phyloP scores from a whole-genome alignment of 2,888 invertebrate species.

The Papilio gigon region DNA sequence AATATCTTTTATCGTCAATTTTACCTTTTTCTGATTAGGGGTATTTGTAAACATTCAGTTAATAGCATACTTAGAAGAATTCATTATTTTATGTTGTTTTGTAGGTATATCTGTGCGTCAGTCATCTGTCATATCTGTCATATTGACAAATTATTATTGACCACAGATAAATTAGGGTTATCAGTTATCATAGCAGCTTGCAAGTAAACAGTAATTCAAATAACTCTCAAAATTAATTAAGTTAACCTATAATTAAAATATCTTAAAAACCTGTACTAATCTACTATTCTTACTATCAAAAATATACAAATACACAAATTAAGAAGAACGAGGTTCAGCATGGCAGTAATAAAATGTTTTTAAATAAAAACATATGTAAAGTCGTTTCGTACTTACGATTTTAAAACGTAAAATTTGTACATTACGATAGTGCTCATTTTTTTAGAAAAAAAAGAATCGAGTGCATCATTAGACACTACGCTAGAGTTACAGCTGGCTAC shows the following conservation, averaged over 20 bases:
- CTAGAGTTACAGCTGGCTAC: neutral
- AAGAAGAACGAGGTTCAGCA: neutral
- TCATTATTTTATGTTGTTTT: neutral
- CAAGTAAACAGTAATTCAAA: neutral
- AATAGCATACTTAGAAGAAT: neutral
- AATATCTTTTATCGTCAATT: neutral
- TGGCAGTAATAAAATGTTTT: neutral
- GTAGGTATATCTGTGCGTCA: neutral
- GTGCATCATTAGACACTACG: slow-evolving; percentile 8
- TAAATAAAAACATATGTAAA: neutral
- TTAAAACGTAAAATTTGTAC: neutral
- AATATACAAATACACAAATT: neutral
- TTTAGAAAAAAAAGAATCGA: neutral
- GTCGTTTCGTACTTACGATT: neutral
- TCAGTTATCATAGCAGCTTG: neutral
- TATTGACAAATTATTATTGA: slow-evolving; percentile 4
- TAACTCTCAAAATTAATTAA: neutral
- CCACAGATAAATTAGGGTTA: neutral
- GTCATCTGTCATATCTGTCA: neutral
- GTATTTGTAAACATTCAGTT: neutral
- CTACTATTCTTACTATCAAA: neutral
- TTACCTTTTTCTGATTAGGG: neutral
- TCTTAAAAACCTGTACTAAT: neutral
- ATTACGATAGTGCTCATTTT: neutral
- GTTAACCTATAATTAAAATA: neutral